Percentiles rank a stretch among this genome's conserved stretches.
phyloP scores from a whole-genome alignment of 2,113 vertebrate species.

The Centropristis striata region DNA sequence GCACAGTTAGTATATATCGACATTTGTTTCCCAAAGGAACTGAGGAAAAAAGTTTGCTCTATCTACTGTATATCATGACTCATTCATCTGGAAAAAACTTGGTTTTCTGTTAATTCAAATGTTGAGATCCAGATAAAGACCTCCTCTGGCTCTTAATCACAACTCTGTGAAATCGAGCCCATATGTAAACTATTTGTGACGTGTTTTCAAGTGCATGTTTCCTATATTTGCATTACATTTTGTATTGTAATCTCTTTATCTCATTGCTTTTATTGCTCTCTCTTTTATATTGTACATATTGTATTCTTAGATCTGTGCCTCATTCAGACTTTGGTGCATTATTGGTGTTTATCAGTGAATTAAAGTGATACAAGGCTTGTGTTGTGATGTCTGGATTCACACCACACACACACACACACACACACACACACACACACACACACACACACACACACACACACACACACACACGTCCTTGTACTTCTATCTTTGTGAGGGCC shows the following conservation, averaged over 20 bases:
- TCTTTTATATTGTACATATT: conserved; percentile 61
- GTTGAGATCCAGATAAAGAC: conserved; percentile 8
- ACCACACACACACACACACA: conserved; percentile 11
- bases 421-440: not conserved
- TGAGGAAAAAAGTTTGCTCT: conserved; percentile 14
- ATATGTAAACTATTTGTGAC: conserved; percentile 44
- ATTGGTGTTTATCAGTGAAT: conserved; percentile 70
- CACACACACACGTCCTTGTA: conserved; percentile 22
- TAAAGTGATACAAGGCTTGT: conserved; percentile 62
- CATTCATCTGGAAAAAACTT: conserved; percentile 12
- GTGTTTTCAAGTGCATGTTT: conserved; percentile 70
- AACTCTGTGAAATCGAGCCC: conserved; percentile 10
- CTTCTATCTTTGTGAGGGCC: too few species aligned
- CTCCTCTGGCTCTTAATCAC: not conserved
- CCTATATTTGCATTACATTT: conserved; percentile 39
- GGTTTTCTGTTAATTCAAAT: conserved; percentile 20
- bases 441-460: conserved; percentile 18
- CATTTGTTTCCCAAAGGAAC: conserved; percentile 30
- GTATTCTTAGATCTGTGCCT: conserved; percentile 65
- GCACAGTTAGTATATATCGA: conserved; percentile 31
- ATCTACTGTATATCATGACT: conserved; percentile 39
- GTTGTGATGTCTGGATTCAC: conserved; percentile 16
- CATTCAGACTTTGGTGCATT: conserved; percentile 59
- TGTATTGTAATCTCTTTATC: conserved; percentile 35
- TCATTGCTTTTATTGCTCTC: conserved; percentile 29